These are phyloP conservation scores for silkworm (Bombyx mori) DNA, from an alignment of 1,140 invertebrate species.

Conservation along the genomic window DNA sequence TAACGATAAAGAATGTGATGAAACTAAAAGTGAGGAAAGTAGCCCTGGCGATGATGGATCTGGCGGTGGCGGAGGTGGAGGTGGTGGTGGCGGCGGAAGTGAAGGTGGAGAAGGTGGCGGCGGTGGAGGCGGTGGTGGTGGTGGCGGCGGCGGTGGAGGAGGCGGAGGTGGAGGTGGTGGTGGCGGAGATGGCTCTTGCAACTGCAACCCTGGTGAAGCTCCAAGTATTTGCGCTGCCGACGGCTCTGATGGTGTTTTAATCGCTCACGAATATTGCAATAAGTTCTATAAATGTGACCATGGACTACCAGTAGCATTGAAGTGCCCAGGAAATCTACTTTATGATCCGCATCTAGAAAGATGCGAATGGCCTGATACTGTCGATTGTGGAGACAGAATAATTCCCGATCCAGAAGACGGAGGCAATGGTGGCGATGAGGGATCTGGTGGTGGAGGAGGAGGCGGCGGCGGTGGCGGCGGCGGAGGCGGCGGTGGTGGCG, in stretches of 20 bases:
- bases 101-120: too few species aligned
- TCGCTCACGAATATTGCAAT: slow-evolving; percentile 36
- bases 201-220: slow-evolving; percentile 22
- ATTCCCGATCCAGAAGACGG: slow-evolving; percentile 1
- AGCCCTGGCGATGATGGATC: slow-evolving; percentile 1
- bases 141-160: too few species aligned
- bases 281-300: slow-evolving; percentile 31
- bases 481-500: neutral
- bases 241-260: slow-evolving; percentile 22
- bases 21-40: neutral
- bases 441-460: slow-evolving; percentile 3
- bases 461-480: neutral
- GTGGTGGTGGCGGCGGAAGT: slow-evolving; percentile 5
- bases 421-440: slow-evolving; percentile 1
- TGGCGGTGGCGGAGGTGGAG: slow-evolving; percentile 3
- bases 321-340: slow-evolving; percentile 54
- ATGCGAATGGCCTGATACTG: slow-evolving; percentile 74
- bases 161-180: neutral
- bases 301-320: slow-evolving; percentile 30
- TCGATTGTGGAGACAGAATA: slow-evolving; percentile 41
- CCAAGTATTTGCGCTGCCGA: slow-evolving; percentile 17
- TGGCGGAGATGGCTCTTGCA: slow-evolving; percentile 7
- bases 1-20: slow-evolving; percentile 2
- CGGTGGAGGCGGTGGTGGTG: too few species aligned
- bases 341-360: slow-evolving; percentile 72